Evolutionary conservation across 2,113 vertebrate genomes (phyloP), one percentile per base, ranked within the genome.

Genomic region (Sinocyclocheilus rhinocerous): DNA sequence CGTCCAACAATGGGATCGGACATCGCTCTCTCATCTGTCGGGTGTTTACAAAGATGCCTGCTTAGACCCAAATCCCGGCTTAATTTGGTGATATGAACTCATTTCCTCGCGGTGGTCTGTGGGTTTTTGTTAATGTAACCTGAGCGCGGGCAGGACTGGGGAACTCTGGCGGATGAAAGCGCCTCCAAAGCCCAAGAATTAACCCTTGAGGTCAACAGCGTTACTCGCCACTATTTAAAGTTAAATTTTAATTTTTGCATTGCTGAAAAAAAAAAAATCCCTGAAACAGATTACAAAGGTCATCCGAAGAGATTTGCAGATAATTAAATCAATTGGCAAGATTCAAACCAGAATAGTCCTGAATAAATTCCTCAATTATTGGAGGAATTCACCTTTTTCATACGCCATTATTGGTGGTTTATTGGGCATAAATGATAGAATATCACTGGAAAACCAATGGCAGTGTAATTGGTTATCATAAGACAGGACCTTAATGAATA

Each of bases 181-280:
- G 85, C 92, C 75, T 93, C 94, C 89, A 94, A 93, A 94, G 92
- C 93, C 91, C 87, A 88, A 90, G 95, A 93, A 94, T 95, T 94
- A 95, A 95, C 95, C 94, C 92, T 89, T 52, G 7, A 73, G 95
- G 94, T 95, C 95, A 94, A 93, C 89, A 78, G 92, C 92, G 93
- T 95, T 93, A 95, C 92, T 92, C 91, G 92, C 92, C 95, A 94
- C 93, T 94, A 95, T 95, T 95, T 95, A 93, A 95, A 95, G 94
- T 94, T 92, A 93, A 95, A 95, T 88, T 94, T 93, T 93, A 92
- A 93, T 94, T 95, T 83, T 94, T 87, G 93, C 90, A 87, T 87
- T 89, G 90, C 88, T 85, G 92, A 90, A 92, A 82, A 93, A 92
- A 92, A 42, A 2, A 11, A 10, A 92, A 88, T 87, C 86, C 89